Conservation (phyloP, 2,888 invertebrate species). For the Agrotis clavis region DNA sequence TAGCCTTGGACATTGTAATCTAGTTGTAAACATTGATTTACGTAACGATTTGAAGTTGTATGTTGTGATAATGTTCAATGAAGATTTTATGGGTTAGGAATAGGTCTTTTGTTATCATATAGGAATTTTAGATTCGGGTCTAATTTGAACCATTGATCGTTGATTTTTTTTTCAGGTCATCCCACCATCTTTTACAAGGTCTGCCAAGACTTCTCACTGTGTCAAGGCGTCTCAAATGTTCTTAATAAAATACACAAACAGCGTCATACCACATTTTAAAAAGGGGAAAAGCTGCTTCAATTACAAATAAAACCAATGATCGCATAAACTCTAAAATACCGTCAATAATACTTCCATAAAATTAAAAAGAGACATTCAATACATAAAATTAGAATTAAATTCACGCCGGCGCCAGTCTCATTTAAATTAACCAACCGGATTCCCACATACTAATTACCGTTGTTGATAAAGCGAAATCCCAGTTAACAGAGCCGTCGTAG, state of each 20-base stretch:
- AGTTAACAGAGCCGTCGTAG: slow-evolving; percentile 63
- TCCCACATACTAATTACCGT: slow-evolving; percentile 64
- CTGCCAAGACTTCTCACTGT: too few relatives aligned
- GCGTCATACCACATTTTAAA: neutral
- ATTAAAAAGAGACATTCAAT: slow-evolving; percentile 48
- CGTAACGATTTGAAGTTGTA: slow-evolving; percentile 60
- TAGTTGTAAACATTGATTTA: slow-evolving; percentile 62
- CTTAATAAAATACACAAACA: too few relatives aligned
- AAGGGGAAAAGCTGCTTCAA: neutral
- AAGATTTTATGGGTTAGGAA: slow-evolving; percentile 22
- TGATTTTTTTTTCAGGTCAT: too few relatives aligned
- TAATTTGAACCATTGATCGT: too few relatives aligned
- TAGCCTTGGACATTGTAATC: slow-evolving; percentile 68
- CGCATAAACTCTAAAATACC: slow-evolving; percentile 26
- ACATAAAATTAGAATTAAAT: slow-evolving; percentile 55
- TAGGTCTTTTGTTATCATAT: neutral
- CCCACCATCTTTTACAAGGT: too few relatives aligned
- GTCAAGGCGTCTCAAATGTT: too few relatives aligned
- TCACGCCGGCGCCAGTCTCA: slow-evolving; percentile 57
- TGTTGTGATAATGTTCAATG: slow-evolving; percentile 45
- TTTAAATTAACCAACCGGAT: slow-evolving; percentile 63
- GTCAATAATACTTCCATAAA: slow-evolving; percentile 34
- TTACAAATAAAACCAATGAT: slow-evolving; percentile 16
- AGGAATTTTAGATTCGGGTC: too few relatives aligned
- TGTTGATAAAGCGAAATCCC: slow-evolving; percentile 69